Evolutionary conservation across 2,113 vertebrate genomes (phyloP).

Genomic region (Psittacula cyanocephala): DNA sequence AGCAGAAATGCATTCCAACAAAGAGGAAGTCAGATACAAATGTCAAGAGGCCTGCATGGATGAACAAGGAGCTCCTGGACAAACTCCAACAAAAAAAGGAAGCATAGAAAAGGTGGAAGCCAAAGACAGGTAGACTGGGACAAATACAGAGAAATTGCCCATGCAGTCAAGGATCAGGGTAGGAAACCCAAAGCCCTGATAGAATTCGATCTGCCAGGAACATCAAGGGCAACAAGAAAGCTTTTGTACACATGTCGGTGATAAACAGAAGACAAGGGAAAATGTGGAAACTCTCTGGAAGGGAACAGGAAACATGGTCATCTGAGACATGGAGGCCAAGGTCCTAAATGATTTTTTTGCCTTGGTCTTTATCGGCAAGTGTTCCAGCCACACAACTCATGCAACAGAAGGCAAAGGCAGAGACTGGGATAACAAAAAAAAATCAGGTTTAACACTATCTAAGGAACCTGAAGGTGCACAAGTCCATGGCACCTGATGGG

Average conservation of each 20-base stretch:
- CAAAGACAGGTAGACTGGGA: not conserved
- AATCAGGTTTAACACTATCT: not conserved
- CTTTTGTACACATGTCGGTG: not conserved
- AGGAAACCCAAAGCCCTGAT: not conserved
- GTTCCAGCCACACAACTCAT: not conserved
- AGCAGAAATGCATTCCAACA: not conserved
- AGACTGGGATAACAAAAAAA: not conserved
- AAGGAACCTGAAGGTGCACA: not conserved
- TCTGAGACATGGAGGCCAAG: not conserved
- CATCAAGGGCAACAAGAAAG: not conserved
- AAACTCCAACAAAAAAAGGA: not conserved
- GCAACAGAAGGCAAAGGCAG: not conserved
- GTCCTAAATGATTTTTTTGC: not conserved
- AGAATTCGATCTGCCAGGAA: not conserved
- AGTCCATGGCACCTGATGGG: not conserved
- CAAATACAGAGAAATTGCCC: not conserved
- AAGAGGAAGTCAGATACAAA: not conserved
- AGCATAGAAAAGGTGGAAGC: not conserved
- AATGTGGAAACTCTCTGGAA: not conserved
- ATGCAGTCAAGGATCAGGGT: not conserved
- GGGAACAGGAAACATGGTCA: not conserved
- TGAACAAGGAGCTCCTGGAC: not conserved
- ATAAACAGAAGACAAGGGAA: not conserved
- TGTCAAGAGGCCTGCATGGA: not conserved
- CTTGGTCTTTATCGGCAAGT: not conserved